Percentiles rank a stretch among this genome's conserved stretches.
Evolutionary conservation across 2,797 vertebrate genomes (phyloP).

Genomic region (Ctenochaetus hawaiiensis): DNA sequence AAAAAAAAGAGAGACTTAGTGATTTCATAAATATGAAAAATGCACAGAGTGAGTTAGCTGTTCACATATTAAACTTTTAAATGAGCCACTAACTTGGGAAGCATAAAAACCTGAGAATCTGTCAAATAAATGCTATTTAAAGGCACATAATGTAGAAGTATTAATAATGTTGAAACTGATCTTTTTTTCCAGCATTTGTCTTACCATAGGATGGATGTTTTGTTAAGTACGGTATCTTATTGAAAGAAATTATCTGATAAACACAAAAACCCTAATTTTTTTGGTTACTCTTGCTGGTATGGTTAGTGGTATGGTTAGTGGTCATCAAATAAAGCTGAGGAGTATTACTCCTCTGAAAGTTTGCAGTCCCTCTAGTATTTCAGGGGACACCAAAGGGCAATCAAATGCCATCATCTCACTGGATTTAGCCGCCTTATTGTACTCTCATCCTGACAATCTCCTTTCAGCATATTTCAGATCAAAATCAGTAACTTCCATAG

Average conservation of each 20-base stretch:
- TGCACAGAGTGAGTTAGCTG: too few species aligned
- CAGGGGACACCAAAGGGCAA: conserved; percentile 73
- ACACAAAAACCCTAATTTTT: neutral
- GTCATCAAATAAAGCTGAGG: conserved; percentile 28
- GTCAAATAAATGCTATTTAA: neutral
- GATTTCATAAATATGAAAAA: too few species aligned
- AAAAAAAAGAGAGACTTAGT: too few species aligned
- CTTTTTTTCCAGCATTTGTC: neutral
- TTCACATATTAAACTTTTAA: too few species aligned
- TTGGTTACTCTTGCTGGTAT: neutral
- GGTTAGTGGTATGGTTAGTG: neutral
- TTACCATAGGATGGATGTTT: neutral
- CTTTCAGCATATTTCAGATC: conserved; percentile 66
- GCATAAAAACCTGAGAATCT: too few species aligned
- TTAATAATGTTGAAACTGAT: neutral
- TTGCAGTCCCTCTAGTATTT: conserved; percentile 69
- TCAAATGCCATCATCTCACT: conserved; percentile 76
- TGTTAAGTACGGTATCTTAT: neutral
- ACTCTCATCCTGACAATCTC: conserved; percentile 47
- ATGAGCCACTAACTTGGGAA: neutral
- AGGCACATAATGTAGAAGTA: neutral
- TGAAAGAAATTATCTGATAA: neutral
- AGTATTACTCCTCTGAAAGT: conserved; percentile 53
- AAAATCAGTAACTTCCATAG: conserved; percentile 48
- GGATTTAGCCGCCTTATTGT: conserved; percentile 72